Conservation (phyloP, 2,113 vertebrate species). For the Cyanoliseus patagonus region DNA sequence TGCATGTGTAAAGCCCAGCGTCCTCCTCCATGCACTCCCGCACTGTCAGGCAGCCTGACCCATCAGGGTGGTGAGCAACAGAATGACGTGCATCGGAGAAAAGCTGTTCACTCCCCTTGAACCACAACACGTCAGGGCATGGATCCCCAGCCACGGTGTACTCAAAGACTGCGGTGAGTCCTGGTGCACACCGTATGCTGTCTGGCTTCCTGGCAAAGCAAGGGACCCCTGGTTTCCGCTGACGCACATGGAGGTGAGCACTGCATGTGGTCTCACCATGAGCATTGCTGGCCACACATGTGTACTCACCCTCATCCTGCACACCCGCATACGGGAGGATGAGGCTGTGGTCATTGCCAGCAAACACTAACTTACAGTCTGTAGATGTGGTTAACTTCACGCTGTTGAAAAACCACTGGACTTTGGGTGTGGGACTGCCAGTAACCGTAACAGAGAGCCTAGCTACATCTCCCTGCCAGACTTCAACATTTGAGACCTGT, state of each 20-base stretch:
- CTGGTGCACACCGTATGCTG: rapidly evolving
- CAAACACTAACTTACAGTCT: slow-evolving; percentile 81
- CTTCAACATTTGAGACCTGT: slow-evolving; percentile 75
- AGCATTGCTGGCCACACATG: slow-evolving; percentile 81
- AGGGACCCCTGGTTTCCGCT: not conserved
- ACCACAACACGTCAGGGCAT: slow-evolving; percentile 80
- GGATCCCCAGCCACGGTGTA: slow-evolving; percentile 80
- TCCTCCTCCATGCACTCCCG: slow-evolving; percentile 74
- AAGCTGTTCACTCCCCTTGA: slow-evolving; percentile 77
- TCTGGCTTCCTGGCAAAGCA: not conserved
- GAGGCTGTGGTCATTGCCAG: slow-evolving; percentile 82
- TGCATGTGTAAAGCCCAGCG: slow-evolving; percentile 80
- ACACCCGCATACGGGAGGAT: slow-evolving; percentile 78
- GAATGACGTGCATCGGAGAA: slow-evolving; percentile 67
- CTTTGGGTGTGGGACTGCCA: slow-evolving; percentile 83
- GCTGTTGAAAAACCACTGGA: slow-evolving; percentile 88
- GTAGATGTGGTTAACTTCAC: slow-evolving; percentile 72
- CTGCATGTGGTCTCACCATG: slow-evolving; percentile 81
- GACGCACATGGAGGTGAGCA: slow-evolving; percentile 63
- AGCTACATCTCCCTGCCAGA: slow-evolving; percentile 79
- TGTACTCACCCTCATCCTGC: slow-evolving; percentile 87
- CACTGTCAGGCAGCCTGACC: slow-evolving; percentile 82
- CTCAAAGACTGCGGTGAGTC: slow-evolving; percentile 62
- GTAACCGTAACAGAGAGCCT: slow-evolving; percentile 82
- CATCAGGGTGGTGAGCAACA: slow-evolving; percentile 74